Base-by-base conservation (phyloP, 2,888 invertebrate genomes). In the Trachelus troglodyta region DNA sequence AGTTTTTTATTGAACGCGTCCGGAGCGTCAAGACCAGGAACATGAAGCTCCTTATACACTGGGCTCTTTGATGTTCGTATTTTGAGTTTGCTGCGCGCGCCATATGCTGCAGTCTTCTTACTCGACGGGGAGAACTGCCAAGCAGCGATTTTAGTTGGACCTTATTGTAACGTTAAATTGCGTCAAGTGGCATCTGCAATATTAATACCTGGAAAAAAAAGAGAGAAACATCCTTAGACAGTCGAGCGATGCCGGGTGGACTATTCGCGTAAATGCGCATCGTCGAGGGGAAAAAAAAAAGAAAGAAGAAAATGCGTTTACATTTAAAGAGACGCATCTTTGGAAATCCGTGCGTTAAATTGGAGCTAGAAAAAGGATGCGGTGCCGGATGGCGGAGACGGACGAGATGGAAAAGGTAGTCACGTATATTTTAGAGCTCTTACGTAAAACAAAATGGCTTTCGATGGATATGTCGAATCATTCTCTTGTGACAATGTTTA, bases 401-500 rank as follows among this genome's bases (percentile, higher is more conserved):
- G 78, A 79, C 79, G 81, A 83, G 83, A 83, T 81, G 80, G 81
- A 84, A 83, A 83, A 83, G 82, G 86, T 91, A 90, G 89, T 90
- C 85, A 87, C 85, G 86, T 85, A 87, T 86, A 86, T 84, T 82
- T 86, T 90, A 90, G 89, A 86, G 82, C 81, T 83, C 84, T 85
- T 88, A 85, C 87, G 89, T 84, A 89, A 87, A 11, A 87, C 85
- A 33, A 87, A 85, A 87, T 56, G 85, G 87, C 87, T 89, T 87
- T 83, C 82, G 81, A 83, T 81, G 84, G 79, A 84, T 83, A 85
- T 84, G 85, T 85, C 83, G 81, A 87, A 88, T 89, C 87, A 89
- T 89, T 88, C 89, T 89, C 88, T 90, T 88, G 87, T 12, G 85
- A 87, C 85, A 88, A 88, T 87, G 86, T 89, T 89, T 6, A 83